Evolutionary conservation across 1,140 invertebrate species (phyloP).

Genomic region (Panagrolaimus sp.): DNA sequence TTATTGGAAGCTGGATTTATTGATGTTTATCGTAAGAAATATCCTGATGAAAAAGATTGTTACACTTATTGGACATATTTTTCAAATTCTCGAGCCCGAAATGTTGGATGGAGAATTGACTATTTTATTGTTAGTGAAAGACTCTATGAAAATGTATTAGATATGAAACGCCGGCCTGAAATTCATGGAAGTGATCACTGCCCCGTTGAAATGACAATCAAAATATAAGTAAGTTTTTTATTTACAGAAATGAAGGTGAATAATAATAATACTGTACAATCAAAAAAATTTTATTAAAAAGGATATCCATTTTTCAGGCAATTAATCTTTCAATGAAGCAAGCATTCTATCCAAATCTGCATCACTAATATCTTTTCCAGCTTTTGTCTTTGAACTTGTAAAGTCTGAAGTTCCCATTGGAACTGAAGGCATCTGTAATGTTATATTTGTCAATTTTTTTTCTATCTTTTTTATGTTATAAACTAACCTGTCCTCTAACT

Average conservation of each 20-base stretch:
- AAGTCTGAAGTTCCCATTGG: not conserved
- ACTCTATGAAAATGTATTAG: constrained; percentile 72
- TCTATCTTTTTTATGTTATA: not conserved
- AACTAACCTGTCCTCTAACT: constrained; percentile 74
- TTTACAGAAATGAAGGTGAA: too few relatives aligned
- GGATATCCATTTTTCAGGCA: not conserved
- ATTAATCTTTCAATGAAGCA: constrained; percentile 20
- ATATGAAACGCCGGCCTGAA: constrained; percentile 71
- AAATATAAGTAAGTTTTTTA: constrained; percentile 6
- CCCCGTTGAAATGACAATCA: constrained; percentile 64
- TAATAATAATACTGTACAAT: too few relatives aligned
- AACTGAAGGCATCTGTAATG: constrained; percentile 9
- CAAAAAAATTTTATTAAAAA: not conserved
- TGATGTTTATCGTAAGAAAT: constrained; percentile 79
- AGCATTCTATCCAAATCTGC: constrained; percentile 23
- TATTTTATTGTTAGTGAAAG: constrained; percentile 83
- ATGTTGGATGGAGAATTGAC: constrained; percentile 92
- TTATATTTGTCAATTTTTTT: not conserved
- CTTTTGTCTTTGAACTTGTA: not conserved
- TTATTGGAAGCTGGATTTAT: constrained; percentile 74
- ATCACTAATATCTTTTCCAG: constrained; percentile 18
- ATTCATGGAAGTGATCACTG: constrained; percentile 82
- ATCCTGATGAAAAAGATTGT: constrained; percentile 75
- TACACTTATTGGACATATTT: constrained; percentile 81
- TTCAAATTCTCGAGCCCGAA: constrained; percentile 73